Conservation (phyloP, 2,888 invertebrate genomes). For the Mycalesis mineus region DNA sequence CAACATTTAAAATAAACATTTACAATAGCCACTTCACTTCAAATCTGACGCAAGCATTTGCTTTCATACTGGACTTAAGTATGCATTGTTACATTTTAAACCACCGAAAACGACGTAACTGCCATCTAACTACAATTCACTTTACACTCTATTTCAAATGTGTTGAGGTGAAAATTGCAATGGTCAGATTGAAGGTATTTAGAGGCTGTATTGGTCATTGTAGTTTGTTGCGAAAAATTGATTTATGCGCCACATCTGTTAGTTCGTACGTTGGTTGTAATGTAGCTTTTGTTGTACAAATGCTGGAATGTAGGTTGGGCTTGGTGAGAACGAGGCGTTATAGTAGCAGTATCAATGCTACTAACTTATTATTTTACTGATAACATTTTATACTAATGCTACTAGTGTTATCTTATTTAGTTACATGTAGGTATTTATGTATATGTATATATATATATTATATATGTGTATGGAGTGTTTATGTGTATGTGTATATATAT, state of each 20-base stretch:
- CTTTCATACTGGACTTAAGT: slow-evolving; percentile 62
- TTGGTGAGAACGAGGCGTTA: slow-evolving; percentile 23
- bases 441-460: too few relatives aligned
- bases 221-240: slow-evolving; percentile 74
- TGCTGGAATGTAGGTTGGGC: slow-evolving; percentile 37
- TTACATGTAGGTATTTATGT: too few relatives aligned
- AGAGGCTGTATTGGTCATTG: slow-evolving; percentile 7
- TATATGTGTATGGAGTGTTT: too few relatives aligned
- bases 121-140: slow-evolving; percentile 10
- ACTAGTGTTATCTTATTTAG: too few relatives aligned
- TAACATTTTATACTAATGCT: too few relatives aligned
- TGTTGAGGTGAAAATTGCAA: background rate
- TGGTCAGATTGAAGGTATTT: background rate
- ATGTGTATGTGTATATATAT: too few relatives aligned
- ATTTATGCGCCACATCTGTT: slow-evolving; percentile 73
- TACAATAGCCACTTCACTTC: slow-evolving; percentile 42
- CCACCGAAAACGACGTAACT: slow-evolving; percentile 29
- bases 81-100: slow-evolving; percentile 57
- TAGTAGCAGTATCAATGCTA: slow-evolving; percentile 4
- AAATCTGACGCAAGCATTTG: slow-evolving; percentile 66
- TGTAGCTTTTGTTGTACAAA: slow-evolving; percentile 43
- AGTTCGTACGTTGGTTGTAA: slow-evolving; percentile 42
- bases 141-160: slow-evolving; percentile 25
- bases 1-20: slow-evolving; percentile 5
- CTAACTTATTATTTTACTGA: too few relatives aligned